Conservation (phyloP, 2,113 vertebrate species). For the Bothrops jararaca region DNA sequence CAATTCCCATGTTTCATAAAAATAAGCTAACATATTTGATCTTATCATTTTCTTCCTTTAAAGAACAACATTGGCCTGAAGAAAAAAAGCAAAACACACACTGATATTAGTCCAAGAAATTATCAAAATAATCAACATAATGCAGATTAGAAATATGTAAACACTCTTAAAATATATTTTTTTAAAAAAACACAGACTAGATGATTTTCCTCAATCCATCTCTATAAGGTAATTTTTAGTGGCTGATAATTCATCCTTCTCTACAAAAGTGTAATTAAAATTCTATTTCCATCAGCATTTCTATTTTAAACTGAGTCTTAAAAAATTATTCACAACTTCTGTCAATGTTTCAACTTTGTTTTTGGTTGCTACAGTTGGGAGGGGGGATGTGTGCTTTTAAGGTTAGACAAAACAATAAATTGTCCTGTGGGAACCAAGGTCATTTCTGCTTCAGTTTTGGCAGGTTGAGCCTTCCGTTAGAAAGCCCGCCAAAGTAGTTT, state of each 20-base stretch:
- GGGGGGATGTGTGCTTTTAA: too few species aligned
- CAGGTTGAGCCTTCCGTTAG: too few species aligned
- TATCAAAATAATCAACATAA: neutral
- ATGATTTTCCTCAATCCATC: neutral
- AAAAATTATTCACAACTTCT: neutral
- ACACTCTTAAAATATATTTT: neutral
- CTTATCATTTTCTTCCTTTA: neutral
- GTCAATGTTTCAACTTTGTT: too few species aligned
- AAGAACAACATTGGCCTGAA: neutral
- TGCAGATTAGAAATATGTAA: neutral
- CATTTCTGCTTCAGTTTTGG: too few species aligned
- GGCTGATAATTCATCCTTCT: neutral
- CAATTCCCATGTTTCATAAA: neutral
- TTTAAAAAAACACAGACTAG: neutral
- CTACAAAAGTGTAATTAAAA: conserved; percentile 12
- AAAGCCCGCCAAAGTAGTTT: too few species aligned
- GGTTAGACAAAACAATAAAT: too few species aligned
- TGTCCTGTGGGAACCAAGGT: too few species aligned
- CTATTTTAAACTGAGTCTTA: conserved; percentile 19
- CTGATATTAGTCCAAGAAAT: neutral
- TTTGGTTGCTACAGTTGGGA: too few species aligned
- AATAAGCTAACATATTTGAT: neutral
- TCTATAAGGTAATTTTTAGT: conserved; percentile 9
- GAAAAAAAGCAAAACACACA: neutral
- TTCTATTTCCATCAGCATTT: conserved; percentile 30